Evolutionary conservation across 2,797 vertebrate genomes (phyloP).

Genomic region (Anguilla marmorata): DNA sequence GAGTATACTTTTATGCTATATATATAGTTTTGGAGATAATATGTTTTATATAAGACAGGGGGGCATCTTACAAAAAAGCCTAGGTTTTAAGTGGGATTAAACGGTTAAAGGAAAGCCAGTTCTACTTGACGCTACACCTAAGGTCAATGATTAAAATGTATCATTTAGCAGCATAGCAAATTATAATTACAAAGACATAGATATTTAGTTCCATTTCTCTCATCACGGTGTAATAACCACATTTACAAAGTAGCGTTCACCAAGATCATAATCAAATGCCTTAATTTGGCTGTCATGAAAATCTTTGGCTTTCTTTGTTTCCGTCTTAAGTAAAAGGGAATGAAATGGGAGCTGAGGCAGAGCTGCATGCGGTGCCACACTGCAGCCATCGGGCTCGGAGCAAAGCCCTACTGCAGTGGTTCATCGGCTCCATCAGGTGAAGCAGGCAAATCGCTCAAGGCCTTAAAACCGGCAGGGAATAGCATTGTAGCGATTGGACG

Average conservation of each 20-base stretch:
- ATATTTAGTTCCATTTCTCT: background rate
- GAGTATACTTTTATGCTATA: too few relatives aligned
- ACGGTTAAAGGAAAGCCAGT: background rate
- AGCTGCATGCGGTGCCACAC: background rate
- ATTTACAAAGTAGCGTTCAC: background rate
- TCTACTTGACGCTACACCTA: background rate
- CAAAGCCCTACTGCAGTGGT: constrained; percentile 23
- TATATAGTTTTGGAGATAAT: too few relatives aligned
- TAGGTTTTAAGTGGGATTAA: too few relatives aligned
- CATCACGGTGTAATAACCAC: background rate
- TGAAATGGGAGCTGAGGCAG: background rate
- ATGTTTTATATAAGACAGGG: too few relatives aligned
- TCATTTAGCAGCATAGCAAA: background rate
- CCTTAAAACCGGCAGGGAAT: constrained; percentile 32
- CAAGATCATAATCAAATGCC: background rate
- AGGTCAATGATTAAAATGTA: background rate
- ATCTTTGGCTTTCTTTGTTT: background rate
- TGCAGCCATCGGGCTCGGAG: background rate
- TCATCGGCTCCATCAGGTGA: constrained; percentile 27
- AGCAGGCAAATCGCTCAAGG: background rate
- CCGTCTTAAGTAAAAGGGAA: background rate
- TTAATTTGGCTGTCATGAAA: constrained; percentile 15
- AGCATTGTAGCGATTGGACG: constrained; percentile 15
- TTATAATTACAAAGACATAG: background rate
- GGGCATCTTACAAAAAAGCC: too few relatives aligned